Conservation (phyloP, 30 jellyfish, hydroid and myxozoan genomes). For the Aurelia sp. region DNA sequence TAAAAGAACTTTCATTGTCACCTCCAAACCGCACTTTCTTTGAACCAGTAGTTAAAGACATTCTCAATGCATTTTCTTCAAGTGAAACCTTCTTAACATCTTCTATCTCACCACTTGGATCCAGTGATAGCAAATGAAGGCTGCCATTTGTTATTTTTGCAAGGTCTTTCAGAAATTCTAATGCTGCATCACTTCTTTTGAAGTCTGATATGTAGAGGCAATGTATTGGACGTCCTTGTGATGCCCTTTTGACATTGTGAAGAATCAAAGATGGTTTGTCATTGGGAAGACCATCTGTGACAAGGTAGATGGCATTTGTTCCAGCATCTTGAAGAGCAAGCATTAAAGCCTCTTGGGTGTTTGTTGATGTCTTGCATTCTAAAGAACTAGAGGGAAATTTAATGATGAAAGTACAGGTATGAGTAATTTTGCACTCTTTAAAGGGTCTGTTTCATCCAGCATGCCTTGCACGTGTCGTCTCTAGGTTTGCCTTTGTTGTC, state of each 20-base stretch:
- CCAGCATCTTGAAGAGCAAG: conserved; percentile 65
- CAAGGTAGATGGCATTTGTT: conserved; percentile 55
- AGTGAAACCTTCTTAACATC: conserved; percentile 3
- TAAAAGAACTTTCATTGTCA: neutral
- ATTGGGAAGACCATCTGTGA: conserved; percentile 82
- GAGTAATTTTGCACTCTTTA: too few relatives aligned
- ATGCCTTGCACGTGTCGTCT: too few relatives aligned
- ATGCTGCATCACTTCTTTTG: conserved; percentile 42
- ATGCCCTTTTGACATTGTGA: conserved; percentile 22
- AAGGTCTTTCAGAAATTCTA: conserved; percentile 49
- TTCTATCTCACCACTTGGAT: conserved; percentile 7
- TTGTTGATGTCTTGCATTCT: conserved; percentile 65
- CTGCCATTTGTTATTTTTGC: conserved; percentile 69
- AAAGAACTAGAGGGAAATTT: conserved; percentile 15
- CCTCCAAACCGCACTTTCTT: conserved; percentile 10
- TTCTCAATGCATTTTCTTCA: conserved; percentile 1
- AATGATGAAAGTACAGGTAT: too few relatives aligned
- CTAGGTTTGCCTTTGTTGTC: too few relatives aligned
- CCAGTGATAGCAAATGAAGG: conserved; percentile 21
- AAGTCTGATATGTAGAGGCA: conserved; percentile 61
- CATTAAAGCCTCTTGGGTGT: conserved; percentile 67
- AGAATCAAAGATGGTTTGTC: conserved; percentile 70
- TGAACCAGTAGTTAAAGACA: conserved; percentile 1
- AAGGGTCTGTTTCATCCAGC: too few relatives aligned
- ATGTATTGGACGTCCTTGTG: conserved; percentile 68